Percentiles rank a stretch among this genome's conserved stretches.
Evolutionary conservation across 2,888 invertebrate genomes (phyloP).

Genomic region (Beris chalybata): DNA sequence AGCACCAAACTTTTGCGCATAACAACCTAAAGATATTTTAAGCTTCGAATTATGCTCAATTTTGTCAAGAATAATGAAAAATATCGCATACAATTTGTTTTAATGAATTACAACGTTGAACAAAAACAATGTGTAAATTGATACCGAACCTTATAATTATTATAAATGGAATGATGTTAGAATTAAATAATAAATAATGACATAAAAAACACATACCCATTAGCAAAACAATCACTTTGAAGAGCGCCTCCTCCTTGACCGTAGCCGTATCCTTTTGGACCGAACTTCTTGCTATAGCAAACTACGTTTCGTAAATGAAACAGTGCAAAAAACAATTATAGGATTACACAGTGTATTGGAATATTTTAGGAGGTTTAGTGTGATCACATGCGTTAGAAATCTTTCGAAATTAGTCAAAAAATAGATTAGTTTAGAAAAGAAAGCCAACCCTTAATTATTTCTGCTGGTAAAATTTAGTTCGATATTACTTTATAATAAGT

Average conservation of each 20-base stretch:
- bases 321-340: conserved; percentile 4
- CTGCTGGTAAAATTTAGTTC: not conserved
- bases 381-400: not conserved
- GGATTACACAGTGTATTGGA: conserved; percentile 22
- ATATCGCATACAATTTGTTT: not conserved
- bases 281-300: conserved; percentile 96
- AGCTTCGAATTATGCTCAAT: not conserved
- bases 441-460: conserved; percentile 3
- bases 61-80: conserved; percentile 1
- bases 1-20: conserved; percentile 93
- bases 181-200: conserved; percentile 3
- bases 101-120: not conserved
- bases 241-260: conserved; percentile 95
- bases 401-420: not conserved
- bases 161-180: too few relatives aligned
- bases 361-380: not conserved
- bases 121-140: not conserved
- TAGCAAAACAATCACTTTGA: conserved; percentile 84
- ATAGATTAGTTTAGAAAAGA: not conserved
- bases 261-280: conserved; percentile 96
- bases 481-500: too few relatives aligned
- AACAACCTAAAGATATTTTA: conserved; percentile 72
- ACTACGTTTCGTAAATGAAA: conserved; percentile 58
- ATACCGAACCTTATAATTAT: not conserved
- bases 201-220: conserved; percentile 66